Base-by-base conservation (phyloP, 2,113 vertebrate genomes). In the Eira barbara region DNA sequence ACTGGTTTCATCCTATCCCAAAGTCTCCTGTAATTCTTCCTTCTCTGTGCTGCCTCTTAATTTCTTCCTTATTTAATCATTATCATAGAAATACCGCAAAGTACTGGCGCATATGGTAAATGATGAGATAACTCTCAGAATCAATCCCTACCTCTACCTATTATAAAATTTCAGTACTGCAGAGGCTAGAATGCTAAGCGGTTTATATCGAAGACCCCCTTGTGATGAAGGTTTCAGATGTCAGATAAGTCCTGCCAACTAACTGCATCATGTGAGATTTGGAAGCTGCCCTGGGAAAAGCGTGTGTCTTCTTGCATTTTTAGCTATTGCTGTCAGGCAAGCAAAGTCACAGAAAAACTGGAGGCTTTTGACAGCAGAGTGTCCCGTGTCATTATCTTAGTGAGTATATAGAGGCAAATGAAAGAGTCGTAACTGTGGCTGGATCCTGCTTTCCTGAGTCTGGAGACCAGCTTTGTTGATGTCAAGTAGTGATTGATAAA, bases 361-460 rank as follows among this genome's bases (percentile, higher is more conserved):
- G 17, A 57, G 9, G 7, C 3, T 45, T 86, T 17, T 23, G 23
- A 36, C 13, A 47, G 39, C 12, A 49, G 47, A 71, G 9, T 25
- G 59, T 42, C 11, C 25, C 9, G 13, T 8, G 7, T 42, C 31
- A 17, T 18, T 36, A 39, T 5, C 7, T 49, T n/a, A 85, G 87
- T 42, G 39, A 69, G 15, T 14, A 1, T 27, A 10, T 1, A 39
- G 7, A 47, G 11, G 23, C 42, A 85, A 34, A 34, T 49, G 42
- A 34, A 49, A 7, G 4, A 3, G 12, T 42, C 9, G 3, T 1
- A 9, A 31, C 1, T 3, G 3, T 55, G 7, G 4, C 9, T 49
- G 31, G 7, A 71, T 18, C n/a, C 11, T 17, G 7, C 39, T 71
- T 84, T 71, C 15, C 29, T 1, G 20, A 25, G 13, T 25, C 31